Base-by-base conservation (phyloP, 2,797 vertebrate species). In the Alca torda region DNA sequence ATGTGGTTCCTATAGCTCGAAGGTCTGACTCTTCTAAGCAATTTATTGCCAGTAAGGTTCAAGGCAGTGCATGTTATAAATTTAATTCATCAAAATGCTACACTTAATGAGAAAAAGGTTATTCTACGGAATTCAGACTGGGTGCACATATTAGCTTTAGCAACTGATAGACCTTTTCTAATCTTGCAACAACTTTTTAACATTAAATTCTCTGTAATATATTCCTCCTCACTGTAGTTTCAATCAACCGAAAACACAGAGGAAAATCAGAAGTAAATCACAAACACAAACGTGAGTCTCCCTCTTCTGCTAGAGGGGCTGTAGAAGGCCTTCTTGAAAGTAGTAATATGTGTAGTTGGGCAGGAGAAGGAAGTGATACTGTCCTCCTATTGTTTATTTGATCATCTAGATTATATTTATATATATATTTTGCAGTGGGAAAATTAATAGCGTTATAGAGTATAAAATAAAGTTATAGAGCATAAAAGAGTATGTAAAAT, bases 81-180 rank as follows among this genome's bases (percentile, higher is more conserved):
- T 95, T 83, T 89, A 78, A 76, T 95, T 91, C 23, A 85, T 89
- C 96, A 95, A 87, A 72, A 81, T 75, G 46, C 20, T 46, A 68
- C 39, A 51, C 9, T 91, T 94, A 95, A 95, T 93, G 82, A 92
- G 72, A 79, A 90, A 84, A 94, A 68, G 30, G 50, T 87, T 95
- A 78, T 78, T 91, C 65, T 83, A 67, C 48, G 59, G 45, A 93
- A 65, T 72, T 72, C 70, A 90, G 51, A 61, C 23, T 41, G 30
- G 46, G 13, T 77, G 50, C 53, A 89, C 28, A 63, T 72, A 92
- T 88, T 94, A 89, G 23, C 57, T 91, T 94, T 83, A 89, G 43
- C 46, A 86, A 78, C 41, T 61, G 20, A 20, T 39, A 76, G 80
- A 51, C 7, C 9, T 86, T 88, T 95, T 60, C 48, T 65, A 86